Base-by-base conservation (phyloP, 2,797 vertebrate genomes). In the Coendou prehensilis region DNA sequence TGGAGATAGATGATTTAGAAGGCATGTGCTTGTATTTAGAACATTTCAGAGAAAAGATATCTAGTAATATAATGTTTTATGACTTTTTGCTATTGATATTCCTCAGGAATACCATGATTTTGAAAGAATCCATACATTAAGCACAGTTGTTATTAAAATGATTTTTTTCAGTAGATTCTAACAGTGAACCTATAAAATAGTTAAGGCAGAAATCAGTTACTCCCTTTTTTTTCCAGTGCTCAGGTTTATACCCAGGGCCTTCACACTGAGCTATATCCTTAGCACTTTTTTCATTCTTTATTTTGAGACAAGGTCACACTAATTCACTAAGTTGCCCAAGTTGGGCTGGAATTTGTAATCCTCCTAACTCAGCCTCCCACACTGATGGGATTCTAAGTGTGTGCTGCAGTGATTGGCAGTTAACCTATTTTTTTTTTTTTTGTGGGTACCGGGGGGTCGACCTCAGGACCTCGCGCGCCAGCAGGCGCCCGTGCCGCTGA, bases 101-200 rank as follows among this genome's bases (percentile, higher is more conserved):
- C 14, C 17, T 84, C 33, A 41, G 9, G 9, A 23, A 88, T 82
- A 59, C 6, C 26, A 80, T 82, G 33, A 56, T 84, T 96, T 92
- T 82, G 30, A 95, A 97, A 93, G 22, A 71, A 41, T 75, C 0
- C 13, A 81, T 61, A 50, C 59, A 86, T 88, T 89, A 82, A 87
- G 6, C 14, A 56, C 28, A 85, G n/a, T 63, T 54, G 5, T 71
- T 54, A 2, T 79, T 57, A 82, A 71, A 47, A 84, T 54, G 73
- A 56, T 86, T 30, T 84, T 71, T 47, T 73, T 92, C 52, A 95
- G 52, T 61, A 64, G n/a, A 91, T 78, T 95, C 30, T 94, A 33
- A 82, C 3, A n/a, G 45, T 26, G 28, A 94, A 22, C 37, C 37
- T 59, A 18, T 47, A 63, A 81, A 54, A 91, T 13, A 92, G 5